These are phyloP conservation scores for Dendroctonus ponderosae DNA, from an alignment of 1,140 invertebrate species.

Conservation along the genomic window DNA sequence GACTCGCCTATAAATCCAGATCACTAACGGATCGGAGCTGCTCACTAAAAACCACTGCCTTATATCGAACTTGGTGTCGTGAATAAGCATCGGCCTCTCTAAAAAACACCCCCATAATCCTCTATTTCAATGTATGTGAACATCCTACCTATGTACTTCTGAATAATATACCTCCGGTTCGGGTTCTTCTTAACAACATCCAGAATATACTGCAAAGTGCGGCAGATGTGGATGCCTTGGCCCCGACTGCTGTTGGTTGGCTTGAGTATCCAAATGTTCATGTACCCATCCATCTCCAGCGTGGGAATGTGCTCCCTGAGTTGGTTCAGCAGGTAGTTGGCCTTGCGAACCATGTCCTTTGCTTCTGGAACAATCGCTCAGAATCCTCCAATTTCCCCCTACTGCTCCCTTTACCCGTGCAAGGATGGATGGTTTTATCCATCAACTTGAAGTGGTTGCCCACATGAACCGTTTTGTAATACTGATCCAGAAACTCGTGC, in stretches of 20 bases:
- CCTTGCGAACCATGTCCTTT: constrained; percentile 53
- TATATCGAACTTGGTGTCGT: constrained; percentile 91
- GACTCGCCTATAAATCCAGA: constrained; percentile 82
- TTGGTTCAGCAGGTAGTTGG: constrained; percentile 59
- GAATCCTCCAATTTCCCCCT: neutral
- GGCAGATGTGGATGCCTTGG: constrained; percentile 69
- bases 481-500: constrained; percentile 67
- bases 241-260: constrained; percentile 84
- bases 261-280: constrained; percentile 93
- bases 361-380: constrained; percentile 19
- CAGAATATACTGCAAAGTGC: constrained; percentile 60
- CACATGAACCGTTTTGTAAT: constrained; percentile 54
- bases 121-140: neutral
- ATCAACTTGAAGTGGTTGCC: constrained; percentile 47
- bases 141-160: constrained; percentile 85
- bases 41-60: constrained; percentile 87
- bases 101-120: constrained; percentile 42
- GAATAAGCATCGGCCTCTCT: constrained; percentile 77
- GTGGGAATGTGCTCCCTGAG: constrained; percentile 64
- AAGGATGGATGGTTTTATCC: constrained; percentile 45
- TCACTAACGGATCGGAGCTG: constrained; percentile 73
- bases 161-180: constrained; percentile 77
- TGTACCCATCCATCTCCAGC: constrained; percentile 70
- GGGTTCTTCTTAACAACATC: constrained; percentile 58
- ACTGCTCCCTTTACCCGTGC: constrained; percentile 11